Percentiles rank a stretch among this genome's conserved stretches.
Conservation (phyloP, 2,113 vertebrate genomes). For the Toxotes chatareus region DNA sequence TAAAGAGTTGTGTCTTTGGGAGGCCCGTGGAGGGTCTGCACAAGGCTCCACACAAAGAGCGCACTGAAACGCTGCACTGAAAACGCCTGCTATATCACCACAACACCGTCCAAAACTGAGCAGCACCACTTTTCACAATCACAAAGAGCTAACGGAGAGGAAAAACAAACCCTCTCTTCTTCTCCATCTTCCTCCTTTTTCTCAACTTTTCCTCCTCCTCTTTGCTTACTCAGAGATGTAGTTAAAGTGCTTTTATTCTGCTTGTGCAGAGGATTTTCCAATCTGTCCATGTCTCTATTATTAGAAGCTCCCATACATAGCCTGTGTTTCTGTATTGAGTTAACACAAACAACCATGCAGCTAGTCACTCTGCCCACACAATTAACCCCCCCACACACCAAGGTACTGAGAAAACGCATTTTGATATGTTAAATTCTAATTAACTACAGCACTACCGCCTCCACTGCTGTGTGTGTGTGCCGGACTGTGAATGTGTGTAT, state of each 20-base stretch:
- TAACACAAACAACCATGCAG: conserved; percentile 70
- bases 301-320: conserved; percentile 71
- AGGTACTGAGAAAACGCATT: conserved; percentile 47
- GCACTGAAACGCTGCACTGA: background rate
- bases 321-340: conserved; percentile 56
- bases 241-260: conserved; percentile 59
- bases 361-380: conserved; percentile 73
- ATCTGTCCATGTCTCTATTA: conserved; percentile 73
- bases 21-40: conserved; percentile 56
- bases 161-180: conserved; percentile 25
- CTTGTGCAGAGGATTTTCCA: conserved; percentile 70
- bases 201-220: conserved; percentile 34
- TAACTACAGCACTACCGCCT: conserved; percentile 62
- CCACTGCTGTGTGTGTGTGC: conserved; percentile 21
- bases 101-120: conserved; percentile 36
- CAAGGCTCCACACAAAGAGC: conserved; percentile 54
- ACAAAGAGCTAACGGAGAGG: conserved; percentile 28
- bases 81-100: conserved; percentile 27
- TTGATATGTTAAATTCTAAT: conserved; percentile 70
- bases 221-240: conserved; percentile 49
- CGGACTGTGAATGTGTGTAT: no score
- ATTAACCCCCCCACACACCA: conserved; percentile 60
- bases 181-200: conserved; percentile 10
- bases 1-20: conserved; percentile 74
- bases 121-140: conserved; percentile 38